Evolutionary conservation across 2,797 vertebrate genomes (phyloP), one percentile per base, ranked within the genome.

Genomic region (Takifugu ocellatus): DNA sequence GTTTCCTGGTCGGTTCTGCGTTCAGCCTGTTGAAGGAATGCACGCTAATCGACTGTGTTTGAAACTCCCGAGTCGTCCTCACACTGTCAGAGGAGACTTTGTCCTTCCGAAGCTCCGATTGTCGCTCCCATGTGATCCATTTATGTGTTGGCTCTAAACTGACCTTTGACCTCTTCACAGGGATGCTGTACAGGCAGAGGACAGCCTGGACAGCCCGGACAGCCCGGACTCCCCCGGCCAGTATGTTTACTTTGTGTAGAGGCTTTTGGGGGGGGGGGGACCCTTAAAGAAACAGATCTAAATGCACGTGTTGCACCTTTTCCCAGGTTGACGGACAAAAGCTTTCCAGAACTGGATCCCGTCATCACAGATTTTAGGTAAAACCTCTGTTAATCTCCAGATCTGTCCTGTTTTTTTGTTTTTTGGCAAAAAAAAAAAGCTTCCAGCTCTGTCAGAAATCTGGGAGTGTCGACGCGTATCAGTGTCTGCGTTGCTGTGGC

Each of bases 331-430:
- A 84, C 88, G 0, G 56, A 90, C 61, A 77, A 91, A 70, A 87
- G 83, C 59, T 72, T 39, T 50, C 82, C 89, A 29, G 84, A 84
- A 26, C 25, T 90, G 68, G 90, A 91, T 75, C 81, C 90, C 21
- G 66, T 90, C 72, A 77, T 88, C 60, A 75, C 82, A 66, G 82
- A 91, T 55, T 86, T 89, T 62, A 84, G 75, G 91, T 91, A 8
- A 10, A 33, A 0, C 29, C 45, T 31, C n/a, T 44, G 14, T 1
- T 48, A 14, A 25, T 24, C 21, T 24, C 21, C n/a, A 10, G 17
- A 21, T 47, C n/a, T 21, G 7, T 24, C 3, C n/a, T 24, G 6
- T 39, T 14, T 39, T 33, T 11, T 33, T 10, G 9, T 25, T 10
- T 25, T 49, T 25, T 5, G 17, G 1, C 10, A 25, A 47, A 12